Evolutionary conservation across 2,888 invertebrate genomes (phyloP), one percentile per base, ranked within the genome.

Genomic region (Galerucella pusilla): DNA sequence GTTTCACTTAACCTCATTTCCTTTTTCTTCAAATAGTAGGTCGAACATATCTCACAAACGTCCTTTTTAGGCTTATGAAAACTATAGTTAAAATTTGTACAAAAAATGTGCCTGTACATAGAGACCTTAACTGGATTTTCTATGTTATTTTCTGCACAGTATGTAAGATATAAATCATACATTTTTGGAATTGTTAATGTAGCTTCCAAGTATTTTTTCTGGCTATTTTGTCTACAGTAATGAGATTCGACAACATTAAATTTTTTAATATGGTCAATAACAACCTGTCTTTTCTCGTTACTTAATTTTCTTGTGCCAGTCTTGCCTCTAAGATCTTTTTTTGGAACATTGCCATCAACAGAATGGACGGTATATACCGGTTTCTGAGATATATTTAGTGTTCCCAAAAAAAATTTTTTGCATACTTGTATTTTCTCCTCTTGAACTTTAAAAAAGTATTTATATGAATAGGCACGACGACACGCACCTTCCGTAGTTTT

Each of bases 51-150:
- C 54, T 77, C 68, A 65, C 74, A 76, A 25, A 66, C 57, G 59
- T 74, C 70, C 42, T 74, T 78, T 69, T 74, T 76, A 54, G 76
- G 74, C 49, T 75, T 67, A 71, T 75, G 72, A 72, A 72, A 75
- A 52, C 64, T 54, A 63, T 70, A 74, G 46, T 74, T 74, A 45
- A 74, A 71, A 69, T 67, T 61, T 12, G 67, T 75, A 59, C 45
- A 60, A 67, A 75, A 75, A 59, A 75, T 72, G 20, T 68, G 28
- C 72, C 66, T 72, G 63, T 76, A 74, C 72, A 74, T 72, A 9
- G 72, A 77, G 25, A 75, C 68, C 72, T 69, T 69, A 68, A 74
- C 71, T 65, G 74, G 74, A 60, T 74, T 71, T 63, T 61, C 59
- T 64, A 71, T 70, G 64, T 61, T 68, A 63, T 75, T 66, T 74